Evolutionary conservation across 2,888 invertebrate genomes (phyloP).

Genomic region (Trachelus troglodyta): DNA sequence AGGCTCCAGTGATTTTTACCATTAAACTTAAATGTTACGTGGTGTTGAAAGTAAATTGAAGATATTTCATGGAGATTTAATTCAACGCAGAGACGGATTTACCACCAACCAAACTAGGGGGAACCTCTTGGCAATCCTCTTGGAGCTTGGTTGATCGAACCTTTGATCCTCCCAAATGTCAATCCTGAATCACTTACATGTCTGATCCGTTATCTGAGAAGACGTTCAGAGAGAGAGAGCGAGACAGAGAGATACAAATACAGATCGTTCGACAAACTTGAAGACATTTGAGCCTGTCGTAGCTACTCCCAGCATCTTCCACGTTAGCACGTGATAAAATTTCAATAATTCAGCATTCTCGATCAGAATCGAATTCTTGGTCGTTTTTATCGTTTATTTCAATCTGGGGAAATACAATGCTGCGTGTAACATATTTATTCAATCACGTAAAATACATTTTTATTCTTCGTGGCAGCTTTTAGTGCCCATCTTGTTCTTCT

Average conservation of each 20-base stretch:
- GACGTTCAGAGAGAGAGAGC: background rate
- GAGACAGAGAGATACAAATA: background rate
- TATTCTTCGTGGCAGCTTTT: background rate
- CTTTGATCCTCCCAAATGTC: background rate
- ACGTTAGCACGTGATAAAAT: background rate
- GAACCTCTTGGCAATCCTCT: background rate
- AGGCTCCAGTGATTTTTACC: too few species aligned
- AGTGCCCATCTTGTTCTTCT: background rate
- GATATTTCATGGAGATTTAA: background rate
- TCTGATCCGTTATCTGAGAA: background rate
- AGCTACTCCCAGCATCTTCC: background rate
- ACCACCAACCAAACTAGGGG: background rate
- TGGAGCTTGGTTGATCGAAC: background rate
- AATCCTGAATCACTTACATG: background rate
- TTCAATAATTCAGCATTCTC: background rate
- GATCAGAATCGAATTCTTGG: background rate
- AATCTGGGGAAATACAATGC: background rate
- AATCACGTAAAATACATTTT: background rate
- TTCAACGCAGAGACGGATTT: background rate
- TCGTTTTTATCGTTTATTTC: background rate
- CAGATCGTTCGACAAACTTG: background rate
- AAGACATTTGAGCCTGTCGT: background rate
- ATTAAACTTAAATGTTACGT: too few species aligned
- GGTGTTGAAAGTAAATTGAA: too few species aligned
- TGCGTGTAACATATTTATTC: background rate